Evolutionary conservation across 1,140 invertebrate species (phyloP), one percentile per base, ranked within the genome.

Genomic region (Papilio machaon): DNA sequence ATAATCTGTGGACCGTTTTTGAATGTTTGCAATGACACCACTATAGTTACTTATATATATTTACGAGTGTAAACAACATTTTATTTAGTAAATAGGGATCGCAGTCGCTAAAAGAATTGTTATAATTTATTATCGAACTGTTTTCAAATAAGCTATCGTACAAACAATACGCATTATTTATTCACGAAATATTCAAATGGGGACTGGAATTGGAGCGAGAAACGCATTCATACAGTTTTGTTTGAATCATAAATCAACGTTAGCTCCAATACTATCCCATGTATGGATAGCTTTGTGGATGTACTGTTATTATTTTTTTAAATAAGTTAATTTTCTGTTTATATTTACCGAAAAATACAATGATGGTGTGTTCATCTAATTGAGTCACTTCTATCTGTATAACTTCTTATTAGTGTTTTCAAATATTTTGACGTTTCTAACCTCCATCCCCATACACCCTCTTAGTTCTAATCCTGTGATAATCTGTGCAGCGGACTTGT

Each of bases 101-200:
- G 13, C 17, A 13, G 17, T 58, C 0, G 19, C 60, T 35, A 64
- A 64, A 64, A 30, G 3, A 70, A 38, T 17, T 67, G 64, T 35
- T 35, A 17, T 70, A 70, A 38, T 38, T 35, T 35, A 70, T 35
- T 38, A 70, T 38, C 2, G 64, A 70, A 38, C 13, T 70, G 30
- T 70, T 67, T 35, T 70, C 30, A 30, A 70, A 70, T 38, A 70
- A 35, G 60, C 60, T 38, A 15, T 54, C 52, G 52, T 35, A 35
- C 64, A 70, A 70, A 70, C 30, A 67, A 67, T 67, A 70, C 64
- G 64, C 64, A 70, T 70, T 70, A 70, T 70, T 70, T 70, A 70
- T 70, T 70, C 64, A 70, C 64, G 64, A 70, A 38, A 70, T 70
- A 70, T 70, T 70, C 64, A 70, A 70, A 70, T 70, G 30, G 23